A percentile compares a stretch with the other conserved stretches of the same genome.
Evolutionary conservation across 2,888 invertebrate genomes (phyloP).

Genomic region (Drosophila barbarae): DNA sequence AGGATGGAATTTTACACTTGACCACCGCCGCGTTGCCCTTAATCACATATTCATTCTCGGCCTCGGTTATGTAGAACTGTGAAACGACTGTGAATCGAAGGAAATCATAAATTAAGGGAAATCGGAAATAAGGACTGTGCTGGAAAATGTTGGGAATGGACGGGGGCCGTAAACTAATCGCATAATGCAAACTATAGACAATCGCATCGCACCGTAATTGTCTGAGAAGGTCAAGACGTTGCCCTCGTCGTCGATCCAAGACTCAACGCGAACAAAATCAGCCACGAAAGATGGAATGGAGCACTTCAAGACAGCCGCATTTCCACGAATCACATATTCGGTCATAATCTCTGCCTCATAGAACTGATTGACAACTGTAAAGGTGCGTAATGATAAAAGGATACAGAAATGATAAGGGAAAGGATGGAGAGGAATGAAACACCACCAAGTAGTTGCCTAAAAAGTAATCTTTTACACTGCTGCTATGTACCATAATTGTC

Average conservation of each 20-base stretch:
- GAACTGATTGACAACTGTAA: conserved; percentile 85
- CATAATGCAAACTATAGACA: conserved; percentile 19
- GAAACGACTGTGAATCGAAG: conserved; percentile 79
- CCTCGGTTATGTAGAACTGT: conserved; percentile 93
- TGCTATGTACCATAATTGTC: conserved; percentile 80
- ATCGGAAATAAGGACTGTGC: neutral
- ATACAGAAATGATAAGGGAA: conserved; percentile 27
- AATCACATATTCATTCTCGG: conserved; percentile 96
- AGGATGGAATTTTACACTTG: conserved; percentile 96
- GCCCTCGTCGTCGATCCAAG: conserved; percentile 84
- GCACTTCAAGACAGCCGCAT: conserved; percentile 86
- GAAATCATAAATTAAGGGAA: conserved; percentile 58
- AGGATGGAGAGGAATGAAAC: conserved; percentile 11
- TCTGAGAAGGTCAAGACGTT: conserved; percentile 74
- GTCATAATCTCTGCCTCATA: conserved; percentile 87
- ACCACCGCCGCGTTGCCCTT: conserved; percentile 94
- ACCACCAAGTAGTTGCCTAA: conserved; percentile 12
- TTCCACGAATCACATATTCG: conserved; percentile 87
- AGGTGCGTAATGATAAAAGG: conserved; percentile 13
- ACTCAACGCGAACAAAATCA: conserved; percentile 86
- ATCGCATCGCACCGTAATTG: conserved; percentile 76
- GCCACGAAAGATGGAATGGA: conserved; percentile 88
- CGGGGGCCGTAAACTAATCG: conserved; percentile 27
- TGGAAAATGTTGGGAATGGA: conserved; percentile 9
- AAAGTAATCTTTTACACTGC: conserved; percentile 4